phyloP scores from a whole-genome alignment of 2,797 vertebrate genomes.

The Notolepis coatsorum region DNA sequence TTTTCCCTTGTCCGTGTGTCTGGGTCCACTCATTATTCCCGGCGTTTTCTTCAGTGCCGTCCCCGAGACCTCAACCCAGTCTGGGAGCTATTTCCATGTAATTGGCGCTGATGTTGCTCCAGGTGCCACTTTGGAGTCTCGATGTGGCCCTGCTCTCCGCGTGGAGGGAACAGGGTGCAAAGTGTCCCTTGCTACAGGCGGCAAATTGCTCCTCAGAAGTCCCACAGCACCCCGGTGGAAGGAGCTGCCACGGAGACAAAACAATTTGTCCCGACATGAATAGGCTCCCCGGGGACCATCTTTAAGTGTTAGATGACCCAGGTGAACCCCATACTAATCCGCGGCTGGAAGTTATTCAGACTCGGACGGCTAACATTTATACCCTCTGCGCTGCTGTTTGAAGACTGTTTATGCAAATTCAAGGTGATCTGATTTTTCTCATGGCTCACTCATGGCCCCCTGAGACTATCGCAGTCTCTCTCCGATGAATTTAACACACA shows the following conservation, averaged over 20 bases:
- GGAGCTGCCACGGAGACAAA: slow-evolving; percentile 75
- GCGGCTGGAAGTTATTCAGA: slow-evolving; percentile 72
- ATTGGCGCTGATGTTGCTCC: slow-evolving; percentile 68
- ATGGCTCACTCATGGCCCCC: slow-evolving; percentile 63
- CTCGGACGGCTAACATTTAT: slow-evolving; percentile 71
- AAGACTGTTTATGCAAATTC: slow-evolving; percentile 85
- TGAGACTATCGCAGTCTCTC: slow-evolving; percentile 58
- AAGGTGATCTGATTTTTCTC: slow-evolving; percentile 83
- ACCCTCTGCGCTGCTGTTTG: slow-evolving; percentile 73
- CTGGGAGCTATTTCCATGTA: slow-evolving; percentile 59
- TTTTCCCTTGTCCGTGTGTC: slow-evolving; percentile 40
- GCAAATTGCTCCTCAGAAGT: slow-evolving; percentile 79
- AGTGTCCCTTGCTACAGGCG: slow-evolving; percentile 71
- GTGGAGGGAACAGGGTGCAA: slow-evolving; percentile 65
- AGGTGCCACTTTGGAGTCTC: slow-evolving; percentile 65
- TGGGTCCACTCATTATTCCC: slow-evolving; percentile 57
- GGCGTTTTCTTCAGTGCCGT: slow-evolving; percentile 47
- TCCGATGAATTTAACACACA: slow-evolving; percentile 39
- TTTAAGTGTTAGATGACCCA: slow-evolving; percentile 83
- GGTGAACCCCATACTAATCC: slow-evolving; percentile 81
- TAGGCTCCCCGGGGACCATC: slow-evolving; percentile 74
- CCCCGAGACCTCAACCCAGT: slow-evolving; percentile 49
- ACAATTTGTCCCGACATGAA: slow-evolving; percentile 83
- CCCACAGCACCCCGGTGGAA: slow-evolving; percentile 60
- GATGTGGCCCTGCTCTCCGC: slow-evolving; percentile 51